Percentiles rank a stretch among this genome's conserved stretches.
Conservation (phyloP, 2,797 vertebrate genomes). For the Gephyroberyx darwinii region DNA sequence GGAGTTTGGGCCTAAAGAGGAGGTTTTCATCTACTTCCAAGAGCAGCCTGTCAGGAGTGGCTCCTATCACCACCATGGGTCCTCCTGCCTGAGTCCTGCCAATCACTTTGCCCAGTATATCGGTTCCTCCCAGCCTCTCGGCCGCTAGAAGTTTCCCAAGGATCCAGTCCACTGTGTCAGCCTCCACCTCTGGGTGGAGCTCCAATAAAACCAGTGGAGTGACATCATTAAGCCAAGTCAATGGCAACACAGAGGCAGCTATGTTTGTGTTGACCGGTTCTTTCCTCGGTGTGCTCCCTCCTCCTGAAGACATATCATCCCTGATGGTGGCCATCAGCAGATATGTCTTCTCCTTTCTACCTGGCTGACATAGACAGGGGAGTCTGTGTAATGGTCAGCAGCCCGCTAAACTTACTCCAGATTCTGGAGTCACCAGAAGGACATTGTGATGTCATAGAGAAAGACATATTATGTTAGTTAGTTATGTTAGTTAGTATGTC, state of each 20-base stretch:
- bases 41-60: constrained; percentile 19
- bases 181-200: constrained; percentile 17
- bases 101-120: constrained; percentile 21
- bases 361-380: neutral
- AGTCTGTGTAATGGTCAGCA: neutral
- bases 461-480: no score
- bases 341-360: neutral
- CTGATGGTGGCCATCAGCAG: neutral
- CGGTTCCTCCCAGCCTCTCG: constrained; percentile 18
- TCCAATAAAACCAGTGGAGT: constrained; percentile 24
- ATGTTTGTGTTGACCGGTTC: no score
- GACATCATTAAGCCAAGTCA: constrained; percentile 3
- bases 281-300: neutral
- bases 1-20: constrained; percentile 21
- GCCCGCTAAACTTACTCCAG: neutral
- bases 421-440: neutral
- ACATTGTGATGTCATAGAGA: neutral
- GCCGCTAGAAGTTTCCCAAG: constrained; percentile 15
- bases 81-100: constrained; percentile 7
- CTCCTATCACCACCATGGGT: constrained; percentile 9
- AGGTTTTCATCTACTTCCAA: constrained; percentile 30
- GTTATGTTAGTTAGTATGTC: no score
- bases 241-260: neutral
- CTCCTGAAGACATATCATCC: neutral
- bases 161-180: constrained; percentile 31